Base-by-base conservation (phyloP, 2,888 invertebrate genomes). In the Alcis repandata region DNA sequence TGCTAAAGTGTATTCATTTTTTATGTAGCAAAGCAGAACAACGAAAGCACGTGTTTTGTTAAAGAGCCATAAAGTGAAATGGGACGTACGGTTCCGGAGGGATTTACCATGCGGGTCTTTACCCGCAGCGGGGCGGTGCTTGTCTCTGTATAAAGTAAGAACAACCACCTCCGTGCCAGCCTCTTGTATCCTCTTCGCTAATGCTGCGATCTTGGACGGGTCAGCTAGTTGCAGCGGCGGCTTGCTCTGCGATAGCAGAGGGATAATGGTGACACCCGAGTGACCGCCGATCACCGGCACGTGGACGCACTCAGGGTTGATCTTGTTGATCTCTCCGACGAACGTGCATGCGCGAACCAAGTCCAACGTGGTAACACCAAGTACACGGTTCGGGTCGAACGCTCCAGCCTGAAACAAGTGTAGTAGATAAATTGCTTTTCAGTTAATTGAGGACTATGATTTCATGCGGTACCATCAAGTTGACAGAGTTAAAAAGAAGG, bases 141-240 rank as follows among this genome's bases (percentile, higher is more conserved):
- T n/a, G n/a, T n/a, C n/a, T n/a, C n/a, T n/a, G n/a, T n/a, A n/a
- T 11, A 2, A 40, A 4, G 3, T 4, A 7, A 4, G 8, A 15
- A n/a, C 40, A 40, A 22, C 22, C 8, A 32, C 48, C 48, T 48
- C 48, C n/a, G 48, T 48, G 15, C 48, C 48, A 32, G 48, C 48
- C 7, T 48, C 15, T 10, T 48, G 48, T n/a, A 48, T 48, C 32
- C 15, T 48, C 7, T 48, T 32, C 8, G 15, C 15, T 2, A 48
- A 32, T 2, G n/a, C 10, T 1, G 8, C 2, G 7, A 48, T 13
- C 46, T 27, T 27, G 9, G 2, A 15, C 2, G 1, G 2, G 32
- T 48, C 48, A 1, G 8, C n/a, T 1, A 48, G 48, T 3, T 15
- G 48, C 8, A 48, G 27, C 15, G 8, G 2, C 1, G 48, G 48